Evolutionary conservation across 2,888 invertebrate species (phyloP).

Genomic region (Caenorhabditis plicata): DNA sequence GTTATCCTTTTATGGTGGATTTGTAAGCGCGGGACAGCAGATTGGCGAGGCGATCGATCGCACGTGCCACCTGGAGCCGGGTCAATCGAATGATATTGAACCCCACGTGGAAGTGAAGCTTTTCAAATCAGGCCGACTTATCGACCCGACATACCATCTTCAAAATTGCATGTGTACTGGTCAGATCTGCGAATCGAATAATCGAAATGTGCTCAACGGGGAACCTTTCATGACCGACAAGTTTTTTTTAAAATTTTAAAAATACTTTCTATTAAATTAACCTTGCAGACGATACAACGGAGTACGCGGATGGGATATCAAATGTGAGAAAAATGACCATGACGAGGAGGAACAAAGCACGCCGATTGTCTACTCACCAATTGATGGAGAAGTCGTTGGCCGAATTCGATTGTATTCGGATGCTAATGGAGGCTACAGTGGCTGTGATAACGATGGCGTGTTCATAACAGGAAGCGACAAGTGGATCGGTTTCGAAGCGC

Average conservation of each 20-base stretch:
- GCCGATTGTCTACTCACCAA: constrained; percentile 59
- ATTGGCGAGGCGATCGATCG: constrained; percentile 46
- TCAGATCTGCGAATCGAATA: constrained; percentile 64
- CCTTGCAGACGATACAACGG: constrained; percentile 56
- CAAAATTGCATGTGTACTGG: constrained; percentile 66
- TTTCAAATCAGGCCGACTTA: constrained; percentile 50
- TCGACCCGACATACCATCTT: constrained; percentile 64
- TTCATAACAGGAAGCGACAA: constrained; percentile 62
- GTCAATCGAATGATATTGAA: constrained; percentile 34
- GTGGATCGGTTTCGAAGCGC: constrained; percentile 63
- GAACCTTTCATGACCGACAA: constrained; percentile 58
- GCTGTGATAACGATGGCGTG: constrained; percentile 64
- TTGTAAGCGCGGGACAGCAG: constrained; percentile 51
- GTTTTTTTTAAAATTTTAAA: constrained; percentile 29
- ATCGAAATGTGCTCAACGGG: constrained; percentile 54
- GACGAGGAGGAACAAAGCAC: constrained; percentile 47
- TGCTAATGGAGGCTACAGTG: constrained; percentile 49
- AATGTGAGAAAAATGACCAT: constrained; percentile 52
- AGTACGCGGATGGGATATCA: constrained; percentile 62
- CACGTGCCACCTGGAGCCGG: constrained; percentile 27
- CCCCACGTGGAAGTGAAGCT: constrained; percentile 36
- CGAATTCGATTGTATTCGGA: constrained; percentile 51
- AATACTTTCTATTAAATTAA: not conserved
- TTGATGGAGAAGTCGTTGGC: constrained; percentile 49
- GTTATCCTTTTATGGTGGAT: constrained; percentile 55